Evolutionary conservation across 2,797 vertebrate species (phyloP), one percentile per base, ranked within the genome.

Genomic region (Fistularia tabacaria): DNA sequence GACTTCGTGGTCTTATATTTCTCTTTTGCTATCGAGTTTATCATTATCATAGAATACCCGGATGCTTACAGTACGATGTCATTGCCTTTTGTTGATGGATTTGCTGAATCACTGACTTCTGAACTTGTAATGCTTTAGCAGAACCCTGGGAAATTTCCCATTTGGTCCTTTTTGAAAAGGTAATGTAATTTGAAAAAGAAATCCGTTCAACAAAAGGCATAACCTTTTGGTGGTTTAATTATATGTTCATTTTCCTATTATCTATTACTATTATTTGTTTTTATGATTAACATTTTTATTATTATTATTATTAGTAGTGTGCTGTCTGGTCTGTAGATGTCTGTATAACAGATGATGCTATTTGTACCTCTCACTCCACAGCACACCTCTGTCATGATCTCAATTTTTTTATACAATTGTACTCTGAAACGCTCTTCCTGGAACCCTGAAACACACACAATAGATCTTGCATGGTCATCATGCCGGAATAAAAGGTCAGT

Each of bases 31-130:
- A 25, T 62, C 59, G 45, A 63, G 11, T 14, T 7, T 37, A 38
- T 57, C 48, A 60, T 59, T 40, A 56, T 58, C 47, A 68, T 36
- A 78, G 48, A 89, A 89, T 88, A 76, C 57, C 65, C 59, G 87
- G 86, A 88, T 77, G 83, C 84, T 79, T 72, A 59, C 59, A 41
- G 8, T 60, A 12, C 44, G 12, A 3, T 39, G 1, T 69, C 60
- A 80, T 83, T 71, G 67, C 14, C 25, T 66, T 0, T 55, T 56
- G 73, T 67, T 67, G 67, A 85, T 14, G 55, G 73, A 75, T 15
- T 45, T 25, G 25, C 25, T 25, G 25, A n/a, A 25, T 25, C 2
- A 25, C 25, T 25, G 25, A 25, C 25, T 25, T 25, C 48, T 14
- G 50, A 53, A 46, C 52, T 15, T 51, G 12, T 66, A 57, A 6